These are phyloP conservation scores for Mechanitis messenoides DNA, from an alignment of 2,888 invertebrate genomes.

Conservation along the genomic window DNA sequence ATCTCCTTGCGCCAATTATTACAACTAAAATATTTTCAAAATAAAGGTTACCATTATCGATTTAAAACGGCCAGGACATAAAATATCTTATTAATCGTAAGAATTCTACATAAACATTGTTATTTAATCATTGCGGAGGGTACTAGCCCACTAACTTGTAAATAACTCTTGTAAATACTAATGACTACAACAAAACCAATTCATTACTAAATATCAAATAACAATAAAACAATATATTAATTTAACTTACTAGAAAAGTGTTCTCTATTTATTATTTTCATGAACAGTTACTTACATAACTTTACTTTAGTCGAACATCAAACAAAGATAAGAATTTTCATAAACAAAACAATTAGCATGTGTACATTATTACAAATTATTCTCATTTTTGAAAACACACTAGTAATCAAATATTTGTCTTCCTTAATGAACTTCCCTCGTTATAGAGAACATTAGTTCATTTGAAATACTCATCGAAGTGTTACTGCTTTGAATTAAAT, in stretches of 20 bases:
- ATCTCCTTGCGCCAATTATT: conserved; percentile 25
- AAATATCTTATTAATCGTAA: no score
- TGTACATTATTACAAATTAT: conserved; percentile 22
- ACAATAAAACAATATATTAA: no score
- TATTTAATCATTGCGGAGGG: no score
- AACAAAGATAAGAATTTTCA: conserved; percentile 22
- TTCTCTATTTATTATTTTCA: no score
- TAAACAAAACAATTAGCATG: conserved; percentile 34
- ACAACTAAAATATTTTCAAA: conserved; percentile 12
- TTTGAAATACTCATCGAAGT: conserved; percentile 12
- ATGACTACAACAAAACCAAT: no score
- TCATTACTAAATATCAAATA: no score
- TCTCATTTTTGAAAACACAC: conserved; percentile 27
- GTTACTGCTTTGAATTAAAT: neutral
- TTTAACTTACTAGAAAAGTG: no score
- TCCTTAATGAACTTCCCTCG: conserved; percentile 22
- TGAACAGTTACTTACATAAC: no score
- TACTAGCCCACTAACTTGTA: no score
- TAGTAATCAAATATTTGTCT: conserved; percentile 28
- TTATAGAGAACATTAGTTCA: conserved; percentile 23
- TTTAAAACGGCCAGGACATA: neutral
- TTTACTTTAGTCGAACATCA: conserved; percentile 12
- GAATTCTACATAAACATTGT: no score
- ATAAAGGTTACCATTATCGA: neutral
- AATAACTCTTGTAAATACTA: no score